Percentiles rank a stretch among this genome's conserved stretches.
Conservation (phyloP, 2,888 invertebrate genomes). For the Volucella zonaria region DNA sequence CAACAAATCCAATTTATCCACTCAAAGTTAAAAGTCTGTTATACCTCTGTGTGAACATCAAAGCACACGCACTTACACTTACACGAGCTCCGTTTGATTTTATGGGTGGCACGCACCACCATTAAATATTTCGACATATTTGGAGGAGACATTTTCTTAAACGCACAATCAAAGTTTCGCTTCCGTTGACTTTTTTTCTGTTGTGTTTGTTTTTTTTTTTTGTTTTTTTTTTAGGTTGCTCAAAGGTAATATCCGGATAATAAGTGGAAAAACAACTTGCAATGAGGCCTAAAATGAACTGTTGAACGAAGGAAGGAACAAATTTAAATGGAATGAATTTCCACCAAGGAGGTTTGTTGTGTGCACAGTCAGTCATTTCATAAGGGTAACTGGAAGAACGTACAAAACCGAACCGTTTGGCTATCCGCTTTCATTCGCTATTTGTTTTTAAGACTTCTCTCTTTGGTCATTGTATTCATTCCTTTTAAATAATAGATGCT, state of each 20-base stretch:
- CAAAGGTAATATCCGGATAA: too few relatives aligned
- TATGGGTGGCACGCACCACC: slow-evolving; percentile 76
- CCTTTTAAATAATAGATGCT: slow-evolving; percentile 4
- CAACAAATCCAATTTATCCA: not conserved
- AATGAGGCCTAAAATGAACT: too few relatives aligned
- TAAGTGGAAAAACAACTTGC: too few relatives aligned
- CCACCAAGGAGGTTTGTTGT: too few relatives aligned
- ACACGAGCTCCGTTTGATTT: slow-evolving; percentile 52
- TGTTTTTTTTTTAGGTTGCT: not conserved
- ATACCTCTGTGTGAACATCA: slow-evolving; percentile 20
- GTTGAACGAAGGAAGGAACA: too few relatives aligned
- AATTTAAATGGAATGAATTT: too few relatives aligned
- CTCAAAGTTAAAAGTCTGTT: slow-evolving; percentile 10
- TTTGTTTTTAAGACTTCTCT: not conserved
- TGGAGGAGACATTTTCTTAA: slow-evolving; percentile 75
- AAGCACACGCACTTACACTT: slow-evolving; percentile 62
- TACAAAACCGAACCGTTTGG: not conserved
- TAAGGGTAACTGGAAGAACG: too few relatives aligned
- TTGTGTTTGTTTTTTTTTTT: not conserved
- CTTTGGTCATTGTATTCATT: too few relatives aligned
- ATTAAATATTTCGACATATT: slow-evolving; percentile 78
- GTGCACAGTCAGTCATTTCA: too few relatives aligned
- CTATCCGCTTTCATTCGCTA: not conserved
- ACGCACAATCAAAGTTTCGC: slow-evolving; percentile 26
- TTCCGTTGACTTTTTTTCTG: not conserved